These are phyloP conservation scores for Drosophila limbata DNA, from an alignment of 2,888 invertebrate genomes.

Conservation along the genomic window DNA sequence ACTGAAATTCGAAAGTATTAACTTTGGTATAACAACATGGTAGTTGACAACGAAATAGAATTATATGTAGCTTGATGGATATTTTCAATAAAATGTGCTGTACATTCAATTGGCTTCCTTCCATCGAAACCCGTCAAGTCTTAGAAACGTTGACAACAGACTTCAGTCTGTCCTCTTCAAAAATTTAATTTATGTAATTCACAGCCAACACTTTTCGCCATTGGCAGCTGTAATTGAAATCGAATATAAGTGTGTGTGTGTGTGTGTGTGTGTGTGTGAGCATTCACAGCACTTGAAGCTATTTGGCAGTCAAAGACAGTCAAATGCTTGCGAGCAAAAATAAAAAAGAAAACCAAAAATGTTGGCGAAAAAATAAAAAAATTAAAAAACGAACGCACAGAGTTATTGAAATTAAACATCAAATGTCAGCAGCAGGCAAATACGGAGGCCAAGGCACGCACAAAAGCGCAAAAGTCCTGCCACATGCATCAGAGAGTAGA, in stretches of 20 bases:
- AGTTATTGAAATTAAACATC: conserved; percentile 83
- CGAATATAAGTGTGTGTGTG: conserved; percentile 20
- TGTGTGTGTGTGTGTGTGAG: conserved; percentile 22
- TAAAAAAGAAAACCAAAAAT: conserved; percentile 19
- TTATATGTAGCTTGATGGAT: conserved; percentile 8
- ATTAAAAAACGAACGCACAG: conserved; percentile 65
- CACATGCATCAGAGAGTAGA: conserved; percentile 56
- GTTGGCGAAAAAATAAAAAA: conserved; percentile 39
- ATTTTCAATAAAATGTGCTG: conserved; percentile 25
- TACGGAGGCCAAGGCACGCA: conserved; percentile 64
- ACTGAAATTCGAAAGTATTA: not conserved
- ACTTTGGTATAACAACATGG: not conserved
- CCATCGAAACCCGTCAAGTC: conserved; percentile 1
- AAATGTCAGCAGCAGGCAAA: conserved; percentile 73
- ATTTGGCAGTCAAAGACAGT: conserved; percentile 73
- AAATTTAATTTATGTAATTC: conserved; percentile 70
- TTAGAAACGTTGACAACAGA: conserved; percentile 37
- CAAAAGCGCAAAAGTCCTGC: conserved; percentile 75
- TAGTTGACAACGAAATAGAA: not conserved
- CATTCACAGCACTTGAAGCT: conserved; percentile 59
- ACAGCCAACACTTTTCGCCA: conserved; percentile 66
- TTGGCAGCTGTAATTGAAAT: conserved; percentile 78
- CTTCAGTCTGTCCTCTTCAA: conserved; percentile 29
- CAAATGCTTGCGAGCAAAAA: conserved; percentile 40
- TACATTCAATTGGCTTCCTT: conserved; percentile 28